Base-by-base conservation (phyloP, 2,113 vertebrate genomes). In the Thalassarche chlororhynchos region DNA sequence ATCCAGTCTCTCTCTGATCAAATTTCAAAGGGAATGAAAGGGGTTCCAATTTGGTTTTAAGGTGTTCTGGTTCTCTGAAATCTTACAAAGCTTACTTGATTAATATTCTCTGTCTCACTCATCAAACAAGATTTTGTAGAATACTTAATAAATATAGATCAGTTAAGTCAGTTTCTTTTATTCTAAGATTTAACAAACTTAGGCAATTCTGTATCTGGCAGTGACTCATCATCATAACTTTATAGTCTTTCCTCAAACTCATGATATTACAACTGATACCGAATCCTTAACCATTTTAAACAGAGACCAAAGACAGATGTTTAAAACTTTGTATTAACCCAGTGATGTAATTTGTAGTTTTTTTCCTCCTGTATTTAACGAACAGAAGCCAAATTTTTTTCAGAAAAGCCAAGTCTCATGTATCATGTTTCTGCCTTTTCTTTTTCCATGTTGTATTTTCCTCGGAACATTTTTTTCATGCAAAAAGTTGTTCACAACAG, bases 11-110 rank as follows among this genome's bases (percentile, higher is more conserved):
- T 32, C 49, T 93, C 57, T 74, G 21, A 62, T 21, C 25, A 66
- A 58, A 85, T 90, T 93, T 95, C 84, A 88, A 95, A 95, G 28
- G 40, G 25, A 76, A 46, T 74, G 8, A 51, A 61, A 72, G 44
- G 12, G 7, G 2, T 36, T 72, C 38, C 10, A 54, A 38, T 38
- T 86, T 70, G 14, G 2, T 93, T 84, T 93, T 65, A 70, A 80
- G 46, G 36, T 76, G 32, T 65, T 84, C 70, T 46, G 8, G 8
- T 96, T 89, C 38, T 87, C 47, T 49, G 38, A 32, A 2, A 10
- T 57, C 38, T 76, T 62, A 79, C 10, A 38, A 44, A 55, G 4
- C 38, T 79, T 81, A n/a, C 66, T 89, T 91, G 26, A 95, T 95
- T 69, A 69, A 38, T 60, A 77, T 51, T 58, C 34, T 89, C 32